Evolutionary conservation across 30 jellyfish, hydroid and myxozoan species (phyloP), one percentile per base, ranked within the genome.

Genomic region (Pelagia noctiluca): DNA sequence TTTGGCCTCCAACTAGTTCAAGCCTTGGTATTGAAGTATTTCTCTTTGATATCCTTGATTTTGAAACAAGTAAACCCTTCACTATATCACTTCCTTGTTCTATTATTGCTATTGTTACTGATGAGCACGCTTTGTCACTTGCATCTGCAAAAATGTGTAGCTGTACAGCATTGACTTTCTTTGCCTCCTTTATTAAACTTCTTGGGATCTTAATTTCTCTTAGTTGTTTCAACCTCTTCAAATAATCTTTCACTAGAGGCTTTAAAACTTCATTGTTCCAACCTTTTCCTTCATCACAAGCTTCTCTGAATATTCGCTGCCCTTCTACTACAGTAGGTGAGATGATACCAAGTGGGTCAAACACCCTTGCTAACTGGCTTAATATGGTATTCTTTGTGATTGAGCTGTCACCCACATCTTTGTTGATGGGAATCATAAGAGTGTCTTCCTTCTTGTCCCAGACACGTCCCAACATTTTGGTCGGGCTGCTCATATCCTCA

Each of bases 1-100:
- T 76, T 8, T 63, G 88, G 1, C 92, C 89, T 31, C 96, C 69
- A 13, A 76, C 63, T 5, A 60, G 80, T 61, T 90, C 92, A 73
- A 90, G 66, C 50, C 89, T 61, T 37, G 96, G 89, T 37, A 83
- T 83, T 12, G 81, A 7, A 5, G 96, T 74, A 81, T 90, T 71
- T 76, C 75, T 38, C 72, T 68, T 68, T 68, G 92, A 54, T n/a
- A 82, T 82, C 42, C 80, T 49, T 82, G 86, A 82, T 48, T 68
- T 67, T 12, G 89, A 78, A 22, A 85, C 54, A 28, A 57, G 52
- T n/a, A 82, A 32, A 22, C 85, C 92, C 74, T 57, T 82, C 35
- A 69, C 92, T 30, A n/a, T 82, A 71, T 71, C 79, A 0, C 53
- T 82, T 35, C n/a, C 85, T 3, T 67, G 53, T 47, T 82, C 76